Base-by-base conservation (phyloP, 2,888 invertebrate genomes). In the Girardia tigrina region DNA sequence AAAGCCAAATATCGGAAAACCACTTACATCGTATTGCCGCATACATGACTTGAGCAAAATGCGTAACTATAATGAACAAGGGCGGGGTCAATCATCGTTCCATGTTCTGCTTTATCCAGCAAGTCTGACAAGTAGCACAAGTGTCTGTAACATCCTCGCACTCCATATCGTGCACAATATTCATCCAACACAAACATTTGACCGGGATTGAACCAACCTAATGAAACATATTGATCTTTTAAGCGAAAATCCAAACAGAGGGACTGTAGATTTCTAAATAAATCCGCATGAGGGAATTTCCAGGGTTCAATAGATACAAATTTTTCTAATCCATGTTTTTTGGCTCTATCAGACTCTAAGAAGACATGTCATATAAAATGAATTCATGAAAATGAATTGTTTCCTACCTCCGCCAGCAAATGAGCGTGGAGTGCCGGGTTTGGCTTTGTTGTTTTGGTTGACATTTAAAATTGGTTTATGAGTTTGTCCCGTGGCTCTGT, bases 151-250 rank as follows among this genome's bases (percentile, higher is more conserved):
- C 98, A 98, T 70, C 94, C 94, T 73, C 98, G 88, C 0, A 97
- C 97, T 71, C 97, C 97, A 84, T 98, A 98, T 80, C 90, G 88
- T 6, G 97, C 95, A 84, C 94, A 95, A 86, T 98, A 85, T 78
- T 85, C 84, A 84, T 98, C 98, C 80, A 98, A 86, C 14, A 95
- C 94, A 86, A 97, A 98, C 75, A 97, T 90, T 87, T 98, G 98
- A 0, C 97, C 97, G 0, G 98, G 97, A 81, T 95, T 95, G 86
- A 98, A 97, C 98, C 98, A 98, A 79, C 98, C 98, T 88, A 98
- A 86, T 77, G 95, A 97, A 83, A 94, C 94, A 83, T 94, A 97
- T n/a, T 94, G 93, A 86, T 98, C 98, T 83, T 90, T 91, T 78
- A 98, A 88, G 81, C 98, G 89, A 86, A 92, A 97, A 83, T 95